A percentile compares a stretch with the other conserved stretches of the same genome.
phyloP scores from a whole-genome alignment of 2,797 vertebrate genomes.

The Chanos chanos region DNA sequence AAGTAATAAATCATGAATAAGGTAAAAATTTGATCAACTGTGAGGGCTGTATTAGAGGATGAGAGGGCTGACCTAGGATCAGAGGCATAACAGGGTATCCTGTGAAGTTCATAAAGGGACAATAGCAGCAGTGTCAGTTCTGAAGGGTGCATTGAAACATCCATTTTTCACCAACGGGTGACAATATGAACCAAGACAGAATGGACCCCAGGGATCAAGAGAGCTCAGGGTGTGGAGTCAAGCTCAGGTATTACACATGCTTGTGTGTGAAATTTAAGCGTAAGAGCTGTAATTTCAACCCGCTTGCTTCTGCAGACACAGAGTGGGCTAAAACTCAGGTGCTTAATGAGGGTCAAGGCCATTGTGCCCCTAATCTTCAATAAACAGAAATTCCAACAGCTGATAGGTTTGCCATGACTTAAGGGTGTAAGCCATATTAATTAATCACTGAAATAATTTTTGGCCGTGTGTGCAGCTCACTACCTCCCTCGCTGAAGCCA shows the following conservation, averaged over 20 bases:
- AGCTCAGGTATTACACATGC: slow-evolving; percentile 56
- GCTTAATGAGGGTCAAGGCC: slow-evolving; percentile 66
- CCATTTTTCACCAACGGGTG: slow-evolving; percentile 54
- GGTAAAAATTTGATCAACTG: no score
- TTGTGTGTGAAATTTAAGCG: slow-evolving; percentile 69
- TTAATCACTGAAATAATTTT: slow-evolving; percentile 60
- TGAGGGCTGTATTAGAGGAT: no score
- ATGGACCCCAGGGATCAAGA: slow-evolving; percentile 46
- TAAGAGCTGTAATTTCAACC: slow-evolving; percentile 71
- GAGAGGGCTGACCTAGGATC: no score
- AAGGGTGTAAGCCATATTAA: slow-evolving; percentile 66
- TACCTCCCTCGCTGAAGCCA: no score
- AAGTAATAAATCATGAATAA: no score
- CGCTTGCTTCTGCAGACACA: slow-evolving; percentile 50
- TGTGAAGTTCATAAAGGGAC: not conserved
- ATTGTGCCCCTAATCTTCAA: slow-evolving; percentile 71
- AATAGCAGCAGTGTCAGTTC: slow-evolving; percentile 1
- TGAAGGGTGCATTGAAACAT: slow-evolving; percentile 34
- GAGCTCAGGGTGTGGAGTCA: slow-evolving; percentile 27
- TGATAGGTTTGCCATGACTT: slow-evolving; percentile 64
- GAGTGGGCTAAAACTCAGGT: slow-evolving; percentile 53
- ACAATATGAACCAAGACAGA: slow-evolving; percentile 37
- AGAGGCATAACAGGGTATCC: no score
- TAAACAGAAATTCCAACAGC: slow-evolving; percentile 61
- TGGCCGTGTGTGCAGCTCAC: no score